Conservation (phyloP, 37 sponge, comb jelly and placozoan genomes). For the Aphrocallistes beatrix region DNA sequence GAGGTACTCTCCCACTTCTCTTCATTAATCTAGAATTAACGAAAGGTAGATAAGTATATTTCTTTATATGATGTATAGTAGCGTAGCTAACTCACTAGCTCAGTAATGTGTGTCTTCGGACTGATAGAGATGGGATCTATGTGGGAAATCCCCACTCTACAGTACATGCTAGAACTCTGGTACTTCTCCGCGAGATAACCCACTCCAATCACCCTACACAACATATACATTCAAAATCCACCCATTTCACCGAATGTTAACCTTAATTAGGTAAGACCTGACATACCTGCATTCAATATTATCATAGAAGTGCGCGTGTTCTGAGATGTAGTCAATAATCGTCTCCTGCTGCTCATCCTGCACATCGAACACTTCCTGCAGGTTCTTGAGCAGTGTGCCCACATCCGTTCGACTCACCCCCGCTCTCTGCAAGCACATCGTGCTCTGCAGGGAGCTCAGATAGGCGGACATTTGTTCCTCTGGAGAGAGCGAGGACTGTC, state of each 20-base stretch:
- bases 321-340: background rate
- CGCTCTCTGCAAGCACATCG: background rate
- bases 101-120: conserved; percentile 13
- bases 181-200: background rate
- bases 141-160: background rate
- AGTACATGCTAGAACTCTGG: background rate
- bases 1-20: background rate
- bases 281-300: background rate
- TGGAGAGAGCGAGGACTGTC: background rate
- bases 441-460: background rate
- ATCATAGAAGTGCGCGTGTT: background rate
- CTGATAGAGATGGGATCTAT: background rate
- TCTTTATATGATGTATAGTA: background rate
- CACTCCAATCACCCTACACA: background rate
- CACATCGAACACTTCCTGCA: conserved; percentile 10
- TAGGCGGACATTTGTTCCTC: background rate
- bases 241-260: background rate
- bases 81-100: background rate
- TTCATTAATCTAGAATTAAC: background rate
- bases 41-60: background rate
- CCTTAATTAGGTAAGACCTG: background rate
- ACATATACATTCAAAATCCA: background rate
- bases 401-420: background rate
- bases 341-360: background rate
- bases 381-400: background rate